Base-by-base conservation (phyloP, 2,113 vertebrate species). In the Silurus glanis region DNA sequence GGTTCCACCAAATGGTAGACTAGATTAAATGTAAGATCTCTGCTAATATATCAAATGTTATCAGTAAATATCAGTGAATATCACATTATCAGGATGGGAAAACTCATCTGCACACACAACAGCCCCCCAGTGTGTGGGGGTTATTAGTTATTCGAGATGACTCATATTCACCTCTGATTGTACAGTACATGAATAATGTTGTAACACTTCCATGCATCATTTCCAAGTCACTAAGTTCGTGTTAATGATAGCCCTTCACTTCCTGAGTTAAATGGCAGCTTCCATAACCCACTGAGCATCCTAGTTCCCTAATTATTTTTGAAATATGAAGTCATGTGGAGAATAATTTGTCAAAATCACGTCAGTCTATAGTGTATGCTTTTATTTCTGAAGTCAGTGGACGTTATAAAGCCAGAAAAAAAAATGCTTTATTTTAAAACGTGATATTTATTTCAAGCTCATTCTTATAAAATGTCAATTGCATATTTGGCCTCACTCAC, bases 291-390 rank as follows among this genome's bases (percentile, higher is more conserved):
- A 7, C 45, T 76, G 58, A 76, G 74, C 45, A 74, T 25, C 13
- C 56, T 51, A 28, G 25, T 51, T 61, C 49, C 8, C 61, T 49
- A 74, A 85, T 64, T 76, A 23, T 78, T 62, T 61, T 5, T 49
- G 21, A 74, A 74, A 74, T 49, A 84, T 75, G 21, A 84, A 58
- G 13, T 84, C 56, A 84, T 19, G 28, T 84, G 56, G 83, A 49
- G 37, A 51, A 72, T 49, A 58, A 75, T 49, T 75, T 61, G 8
- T 74, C 7, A 75, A 59, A 59, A 51, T 59, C n/a, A 23, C 13
- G 45, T 16, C 6, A 23, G 16, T 53, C 28, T 83, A 55, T 19
- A 62, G 37, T 5, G 45, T 74, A 58, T 49, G 10, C 45, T 71
- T 83, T 55, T 74, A 45, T 37, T 74, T 25, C 37, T 4, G 23